These are phyloP conservation scores for Trichonephila clavata DNA, from an alignment of 1,140 invertebrate genomes.

Conservation along the genomic window DNA sequence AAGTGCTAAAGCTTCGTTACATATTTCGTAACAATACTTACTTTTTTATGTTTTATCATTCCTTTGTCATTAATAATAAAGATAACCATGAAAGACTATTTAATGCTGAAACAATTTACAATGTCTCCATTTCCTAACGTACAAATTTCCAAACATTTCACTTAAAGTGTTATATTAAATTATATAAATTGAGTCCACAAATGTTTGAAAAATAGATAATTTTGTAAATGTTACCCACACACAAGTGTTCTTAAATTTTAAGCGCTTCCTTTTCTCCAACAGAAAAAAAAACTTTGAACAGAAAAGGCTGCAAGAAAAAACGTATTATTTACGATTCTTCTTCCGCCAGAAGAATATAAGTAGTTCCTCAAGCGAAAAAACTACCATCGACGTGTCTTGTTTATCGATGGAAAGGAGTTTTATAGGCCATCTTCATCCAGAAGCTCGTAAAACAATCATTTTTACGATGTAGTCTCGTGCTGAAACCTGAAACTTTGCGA, in stretches of 20 bases:
- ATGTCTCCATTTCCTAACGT: no score
- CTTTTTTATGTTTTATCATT: no score
- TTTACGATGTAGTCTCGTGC: constrained; percentile 9
- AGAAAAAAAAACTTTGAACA: not conserved
- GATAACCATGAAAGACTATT: no score
- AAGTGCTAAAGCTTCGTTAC: no score
- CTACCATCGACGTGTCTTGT: not conserved
- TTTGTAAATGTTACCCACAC: no score
- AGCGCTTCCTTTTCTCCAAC: not conserved
- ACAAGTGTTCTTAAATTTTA: not conserved
- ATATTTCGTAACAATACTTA: no score
- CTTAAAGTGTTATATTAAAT: no score
- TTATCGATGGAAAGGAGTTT: constrained; percentile 8
- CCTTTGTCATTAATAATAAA: no score
- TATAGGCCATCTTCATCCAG: constrained; percentile 29
- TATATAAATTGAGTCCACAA: no score
- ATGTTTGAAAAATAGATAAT: no score
- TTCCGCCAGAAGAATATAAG: not conserved
- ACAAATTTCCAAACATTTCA: no score
- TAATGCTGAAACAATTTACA: no score
- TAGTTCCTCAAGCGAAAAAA: not conserved
- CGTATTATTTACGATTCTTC: constrained; percentile 9
- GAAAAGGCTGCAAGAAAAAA: not conserved
- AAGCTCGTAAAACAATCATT: constrained; percentile 23
- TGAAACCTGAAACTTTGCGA: constrained; percentile 5